Base-by-base conservation (phyloP, 1,140 invertebrate species). In the Octopus bimaculoides region DNA sequence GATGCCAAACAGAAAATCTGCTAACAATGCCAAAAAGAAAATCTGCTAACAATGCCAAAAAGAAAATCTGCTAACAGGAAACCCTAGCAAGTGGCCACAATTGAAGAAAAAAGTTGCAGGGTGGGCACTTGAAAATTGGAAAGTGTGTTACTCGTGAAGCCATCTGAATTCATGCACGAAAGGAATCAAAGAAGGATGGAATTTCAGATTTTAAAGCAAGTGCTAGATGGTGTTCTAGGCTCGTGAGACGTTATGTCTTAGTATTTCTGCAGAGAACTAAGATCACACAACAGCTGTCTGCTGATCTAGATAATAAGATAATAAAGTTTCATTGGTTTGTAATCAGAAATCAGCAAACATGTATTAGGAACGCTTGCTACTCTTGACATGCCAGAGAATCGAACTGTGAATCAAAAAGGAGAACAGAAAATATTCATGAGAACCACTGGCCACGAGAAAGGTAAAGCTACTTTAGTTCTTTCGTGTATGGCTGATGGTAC, bases 41-140 rank as follows among this genome's bases (percentile, higher is more conserved):
- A n/a, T n/a, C n/a, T n/a, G n/a, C n/a, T n/a, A n/a, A n/a, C n/a
- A n/a, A n/a, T n/a, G n/a, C n/a, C n/a, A n/a, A n/a, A n/a, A n/a
- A n/a, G n/a, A n/a, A n/a, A n/a, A n/a, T n/a, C n/a, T n/a, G n/a
- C n/a, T n/a, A n/a, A n/a, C n/a, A n/a, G n/a, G n/a, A 66, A 66
- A 66, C 9, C 61, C 61, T 10, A 66, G 61, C 61, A 66, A 66
- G n/a, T 66, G 61, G 61, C 61, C 61, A n/a, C 61, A 66, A n/a
- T 66, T 66, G n/a, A n/a, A 66, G 61, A 66, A 66, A 66, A 66
- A 66, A 10, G n/a, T 66, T 66, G 61, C 61, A 66, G 61, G n/a
- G n/a, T 66, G 61, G 61, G 61, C n/a, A 9, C 9, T 66, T 66
- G 61, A 66, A n/a, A 9, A 66, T 66, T n/a, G 61, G 61, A 66